A percentile compares a stretch with the other conserved stretches of the same genome.
Evolutionary conservation across 2,797 vertebrate species (phyloP).

Genomic region (Xiphorhynchus erythropygius): DNA sequence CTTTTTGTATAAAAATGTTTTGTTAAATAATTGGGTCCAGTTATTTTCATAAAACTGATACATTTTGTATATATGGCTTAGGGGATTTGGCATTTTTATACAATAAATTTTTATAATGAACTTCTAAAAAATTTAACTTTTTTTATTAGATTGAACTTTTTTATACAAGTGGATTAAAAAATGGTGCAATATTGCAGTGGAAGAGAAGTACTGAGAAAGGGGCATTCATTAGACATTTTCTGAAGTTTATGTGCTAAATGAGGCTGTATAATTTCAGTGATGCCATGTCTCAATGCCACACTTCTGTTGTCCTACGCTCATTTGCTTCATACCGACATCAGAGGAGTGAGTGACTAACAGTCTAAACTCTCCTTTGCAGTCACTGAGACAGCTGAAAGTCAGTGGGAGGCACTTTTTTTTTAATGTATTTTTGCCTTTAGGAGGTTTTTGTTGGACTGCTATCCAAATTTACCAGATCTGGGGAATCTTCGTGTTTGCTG

Average conservation of each 20-base stretch:
- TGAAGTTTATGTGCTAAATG: conserved; percentile 2
- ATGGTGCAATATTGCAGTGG: conserved; percentile 71
- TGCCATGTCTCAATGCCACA: background rate
- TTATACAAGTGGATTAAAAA: conserved; percentile 55
- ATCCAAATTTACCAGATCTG: background rate
- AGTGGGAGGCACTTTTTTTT: background rate
- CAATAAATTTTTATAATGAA: conserved; percentile 71
- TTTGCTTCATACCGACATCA: background rate
- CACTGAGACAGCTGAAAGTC: background rate
- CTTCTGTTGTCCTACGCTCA: background rate
- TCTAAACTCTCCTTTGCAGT: background rate
- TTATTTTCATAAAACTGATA: conserved; percentile 77
- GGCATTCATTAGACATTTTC: conserved; percentile 31
- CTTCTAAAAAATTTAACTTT: conserved; percentile 61
- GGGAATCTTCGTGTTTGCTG: background rate
- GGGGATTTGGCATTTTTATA: conserved; percentile 74
- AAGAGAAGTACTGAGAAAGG: conserved; percentile 27
- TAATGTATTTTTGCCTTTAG: background rate
- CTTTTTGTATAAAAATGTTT: conserved; percentile 79
- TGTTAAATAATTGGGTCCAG: conserved; percentile 71
- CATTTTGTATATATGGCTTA: conserved; percentile 79
- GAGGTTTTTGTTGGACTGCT: background rate
- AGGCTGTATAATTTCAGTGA: background rate
- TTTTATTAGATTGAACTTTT: conserved; percentile 65
- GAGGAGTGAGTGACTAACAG: background rate